phyloP scores from a whole-genome alignment of 2,113 vertebrate species.

The Sturnus vulgaris region DNA sequence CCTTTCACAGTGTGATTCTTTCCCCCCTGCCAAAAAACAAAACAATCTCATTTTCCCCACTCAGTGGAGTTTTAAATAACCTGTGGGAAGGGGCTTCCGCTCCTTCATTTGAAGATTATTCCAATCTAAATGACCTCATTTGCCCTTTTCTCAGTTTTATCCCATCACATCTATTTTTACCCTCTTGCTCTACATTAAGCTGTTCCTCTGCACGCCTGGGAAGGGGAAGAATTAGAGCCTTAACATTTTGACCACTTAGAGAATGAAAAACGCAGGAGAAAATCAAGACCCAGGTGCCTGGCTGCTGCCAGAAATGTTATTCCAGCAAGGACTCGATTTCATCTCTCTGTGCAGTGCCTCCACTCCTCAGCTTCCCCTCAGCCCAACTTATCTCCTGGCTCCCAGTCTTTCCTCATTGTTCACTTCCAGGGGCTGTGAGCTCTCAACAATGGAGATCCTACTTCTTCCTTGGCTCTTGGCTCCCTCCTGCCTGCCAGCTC shows the following conservation, averaged over 20 bases:
- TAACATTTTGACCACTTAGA: background rate
- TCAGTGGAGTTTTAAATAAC: background rate
- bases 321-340: background rate
- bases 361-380: background rate
- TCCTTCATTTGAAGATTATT: background rate
- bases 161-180: conserved; percentile 36
- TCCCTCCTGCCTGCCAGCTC: conserved; percentile 26
- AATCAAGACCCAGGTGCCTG: background rate
- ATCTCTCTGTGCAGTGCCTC: background rate
- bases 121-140: background rate
- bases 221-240: background rate
- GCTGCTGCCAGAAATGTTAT: background rate
- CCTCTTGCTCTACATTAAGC: background rate
- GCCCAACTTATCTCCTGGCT: background rate
- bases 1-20: background rate
- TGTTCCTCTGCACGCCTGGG: background rate
- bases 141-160: conserved; percentile 6
- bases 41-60: background rate
- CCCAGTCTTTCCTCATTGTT: background rate
- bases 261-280: background rate
- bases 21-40: background rate
- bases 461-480: conserved; percentile 33
- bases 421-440: background rate
- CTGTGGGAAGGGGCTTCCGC: background rate
- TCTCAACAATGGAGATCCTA: background rate